Evolutionary conservation across 92 coral and sea anemone genomes (phyloP).

Genomic region (Porites divaricata): DNA sequence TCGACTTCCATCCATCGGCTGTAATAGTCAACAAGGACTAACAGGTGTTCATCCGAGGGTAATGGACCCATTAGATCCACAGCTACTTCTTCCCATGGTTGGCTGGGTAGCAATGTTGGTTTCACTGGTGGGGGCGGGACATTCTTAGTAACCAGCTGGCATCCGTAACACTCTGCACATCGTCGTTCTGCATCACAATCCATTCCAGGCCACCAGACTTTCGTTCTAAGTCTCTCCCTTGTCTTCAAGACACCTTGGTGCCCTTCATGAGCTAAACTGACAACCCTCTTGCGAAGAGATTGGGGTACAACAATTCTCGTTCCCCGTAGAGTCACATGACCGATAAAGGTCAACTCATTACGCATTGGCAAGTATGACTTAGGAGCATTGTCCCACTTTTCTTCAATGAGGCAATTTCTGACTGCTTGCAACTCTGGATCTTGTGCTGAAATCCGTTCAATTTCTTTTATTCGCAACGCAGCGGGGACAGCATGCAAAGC

Average conservation of each 20-base stretch:
- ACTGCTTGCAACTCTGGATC: slow-evolving; percentile 29
- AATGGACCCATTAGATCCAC: too few species aligned
- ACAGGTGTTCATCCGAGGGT: neutral
- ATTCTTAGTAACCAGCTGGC: too few species aligned
- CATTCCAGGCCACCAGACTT: too few species aligned
- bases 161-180: too few species aligned
- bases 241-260: too few species aligned
- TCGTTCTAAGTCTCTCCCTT: too few species aligned
- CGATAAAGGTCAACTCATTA: slow-evolving; percentile 48
- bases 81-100: too few species aligned
- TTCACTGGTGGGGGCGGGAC: too few species aligned
- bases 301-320: slow-evolving; percentile 3
- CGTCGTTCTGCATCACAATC: too few species aligned
- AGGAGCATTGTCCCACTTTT: slow-evolving; percentile 52
- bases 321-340: slow-evolving; percentile 55
- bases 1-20: slow-evolving; percentile 55
- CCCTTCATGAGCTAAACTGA: too few species aligned
- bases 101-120: too few species aligned
- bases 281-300: too few species aligned
- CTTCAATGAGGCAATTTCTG: slow-evolving; percentile 31
- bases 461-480: slow-evolving; percentile 26
- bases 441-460: slow-evolving; percentile 51
- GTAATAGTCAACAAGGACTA: neutral
- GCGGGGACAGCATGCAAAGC: slow-evolving; percentile 45
- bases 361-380: slow-evolving; percentile 33